These are phyloP conservation scores for Cichlasoma orientale DNA, from an alignment of 2,797 vertebrate genomes.

Conservation along the genomic window DNA sequence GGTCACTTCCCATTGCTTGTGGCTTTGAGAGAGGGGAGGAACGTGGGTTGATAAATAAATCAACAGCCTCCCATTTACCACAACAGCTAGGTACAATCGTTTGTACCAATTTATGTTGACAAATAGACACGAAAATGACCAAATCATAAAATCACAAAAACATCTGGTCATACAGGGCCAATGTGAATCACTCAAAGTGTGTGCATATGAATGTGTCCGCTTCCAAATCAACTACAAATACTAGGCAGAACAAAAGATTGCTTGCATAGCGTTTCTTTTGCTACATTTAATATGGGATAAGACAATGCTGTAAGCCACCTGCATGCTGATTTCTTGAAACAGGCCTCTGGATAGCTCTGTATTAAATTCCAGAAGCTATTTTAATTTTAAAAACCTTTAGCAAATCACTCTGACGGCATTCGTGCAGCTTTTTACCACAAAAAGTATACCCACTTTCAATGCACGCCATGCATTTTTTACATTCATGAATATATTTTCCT, in stretches of 20 bases:
- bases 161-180: background rate
- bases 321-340: background rate
- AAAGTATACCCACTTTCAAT: conserved; percentile 5
- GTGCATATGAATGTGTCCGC: background rate
- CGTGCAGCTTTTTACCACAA: conserved; percentile 17
- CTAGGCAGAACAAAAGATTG: background rate
- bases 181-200: background rate
- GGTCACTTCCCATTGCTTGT: background rate
- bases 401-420: background rate
- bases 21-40: background rate
- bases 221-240: background rate
- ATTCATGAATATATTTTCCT: conserved; percentile 3
- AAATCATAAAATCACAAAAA: background rate
- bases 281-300: background rate
- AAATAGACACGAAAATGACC: background rate
- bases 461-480: conserved; percentile 3
- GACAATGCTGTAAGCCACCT: background rate
- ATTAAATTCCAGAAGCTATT: background rate
- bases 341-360: background rate
- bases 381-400: background rate
- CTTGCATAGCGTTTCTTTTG: background rate
- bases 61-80: background rate
- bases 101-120: background rate
- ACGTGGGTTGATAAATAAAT: background rate
- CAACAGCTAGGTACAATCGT: background rate